Conservation (phyloP, 2,888 invertebrate genomes). For the Dryococelus australis region DNA sequence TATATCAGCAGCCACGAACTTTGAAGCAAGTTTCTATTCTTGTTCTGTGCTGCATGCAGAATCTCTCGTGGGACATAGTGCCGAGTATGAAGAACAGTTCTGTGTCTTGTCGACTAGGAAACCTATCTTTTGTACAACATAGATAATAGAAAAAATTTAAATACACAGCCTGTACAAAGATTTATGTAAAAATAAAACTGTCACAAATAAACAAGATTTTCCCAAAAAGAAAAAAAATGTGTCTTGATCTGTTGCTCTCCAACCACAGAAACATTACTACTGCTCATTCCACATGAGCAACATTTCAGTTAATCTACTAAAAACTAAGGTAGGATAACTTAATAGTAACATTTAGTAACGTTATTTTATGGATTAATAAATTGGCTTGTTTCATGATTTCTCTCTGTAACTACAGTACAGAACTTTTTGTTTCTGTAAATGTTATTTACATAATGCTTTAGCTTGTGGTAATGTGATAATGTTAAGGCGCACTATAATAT, state of each 20-base stretch:
- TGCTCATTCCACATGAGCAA: no score
- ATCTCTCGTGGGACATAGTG: neutral
- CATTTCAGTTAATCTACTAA: no score
- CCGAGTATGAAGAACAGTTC: neutral
- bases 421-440: no score
- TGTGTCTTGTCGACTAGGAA: constrained; percentile 33
- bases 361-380: no score
- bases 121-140: constrained; percentile 39
- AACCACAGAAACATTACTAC: neutral
- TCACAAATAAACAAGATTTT: constrained; percentile 36
- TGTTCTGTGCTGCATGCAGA: neutral
- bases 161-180: constrained; percentile 26
- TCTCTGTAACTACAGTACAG: no score
- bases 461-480: no score
- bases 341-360: no score
- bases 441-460: no score
- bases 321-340: no score
- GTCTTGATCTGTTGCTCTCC: neutral
- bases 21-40: neutral
- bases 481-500: no score
- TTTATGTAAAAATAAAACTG: constrained; percentile 34
- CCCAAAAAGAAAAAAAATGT: constrained; percentile 13
- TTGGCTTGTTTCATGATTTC: no score
- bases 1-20: neutral
- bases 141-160: constrained; percentile 31